Base-by-base conservation (phyloP, 2,113 vertebrate genomes). In the Speoplatyrhinus poulsoni region DNA sequence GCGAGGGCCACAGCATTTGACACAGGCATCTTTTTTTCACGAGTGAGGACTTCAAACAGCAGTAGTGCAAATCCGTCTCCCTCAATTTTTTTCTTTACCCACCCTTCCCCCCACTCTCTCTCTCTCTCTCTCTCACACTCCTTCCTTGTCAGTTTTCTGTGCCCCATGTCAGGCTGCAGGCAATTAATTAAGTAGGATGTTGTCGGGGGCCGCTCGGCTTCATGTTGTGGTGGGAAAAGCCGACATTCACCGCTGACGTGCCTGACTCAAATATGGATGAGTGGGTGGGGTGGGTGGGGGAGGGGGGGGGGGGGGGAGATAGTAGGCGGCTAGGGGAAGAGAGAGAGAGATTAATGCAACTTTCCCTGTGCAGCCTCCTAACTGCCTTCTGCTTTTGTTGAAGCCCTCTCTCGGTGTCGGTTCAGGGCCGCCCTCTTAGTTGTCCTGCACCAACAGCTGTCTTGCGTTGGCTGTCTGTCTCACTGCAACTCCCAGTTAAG, bases 111-210 rank as follows among this genome's bases (percentile, higher is more conserved):
- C 49, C 17, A 17, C 50, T 17, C 41, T 62, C 52, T 62, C 26
- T 46, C 49, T 52, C 65, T 71, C 33, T 76, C 72, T 61, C 15
- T 59, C 49, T 54, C 17, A 26, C 60, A 41, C 63, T 75, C 61
- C 65, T 75, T 84, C 81, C 73, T 62, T 80, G 82, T 82, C 26
- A 26, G 26, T 26, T 60, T 69, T 52, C 66, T 41, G 5, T 41
- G 67, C 69, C 26, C 77, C 73, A 73, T 87, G 76, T 76, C 62
- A 72, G 73, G 80, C 85, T 84, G 66, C 74, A 79, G 82, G 81
- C 88, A 82, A 65, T 85, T 88, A 85, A 89, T 89, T 81, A 90
- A 82, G 62, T 80, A 65, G 72, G 80, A 83, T 84, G 75, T 86
- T 86, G 85, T 86, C 69, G 6, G 48, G 55, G 69, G 69, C 68